These are phyloP conservation scores for Sebastes kiyomatsui DNA, from an alignment of 2,797 vertebrate species.

Conservation along the genomic window DNA sequence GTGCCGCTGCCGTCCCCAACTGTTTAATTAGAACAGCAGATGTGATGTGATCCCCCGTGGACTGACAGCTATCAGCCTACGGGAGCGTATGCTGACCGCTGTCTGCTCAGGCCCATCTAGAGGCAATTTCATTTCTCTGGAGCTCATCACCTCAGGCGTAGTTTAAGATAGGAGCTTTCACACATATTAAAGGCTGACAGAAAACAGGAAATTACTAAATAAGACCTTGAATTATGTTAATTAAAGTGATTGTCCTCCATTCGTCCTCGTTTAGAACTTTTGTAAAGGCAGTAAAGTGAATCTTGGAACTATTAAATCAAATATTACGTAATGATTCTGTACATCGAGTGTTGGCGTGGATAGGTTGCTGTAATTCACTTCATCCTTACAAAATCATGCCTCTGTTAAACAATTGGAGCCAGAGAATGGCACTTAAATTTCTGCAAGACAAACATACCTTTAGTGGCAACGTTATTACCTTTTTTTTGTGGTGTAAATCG, in stretches of 20 bases:
- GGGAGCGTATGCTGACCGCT: constrained; percentile 13
- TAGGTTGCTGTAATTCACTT: not conserved
- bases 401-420: constrained; percentile 41
- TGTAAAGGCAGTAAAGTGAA: not conserved
- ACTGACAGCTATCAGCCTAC: constrained; percentile 33
- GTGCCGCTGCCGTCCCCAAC: constrained; percentile 36
- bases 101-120: constrained; percentile 23
- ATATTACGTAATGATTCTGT: not conserved
- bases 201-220: not conserved
- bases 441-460: constrained; percentile 62
- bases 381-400: constrained; percentile 3
- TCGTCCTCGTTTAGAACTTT: not conserved
- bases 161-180: not conserved
- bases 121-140: constrained; percentile 10
- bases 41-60: constrained; percentile 46
- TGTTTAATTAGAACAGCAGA: constrained; percentile 65
- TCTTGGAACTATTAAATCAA: not conserved
- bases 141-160: constrained; percentile 1
- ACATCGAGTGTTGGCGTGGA: not conserved
- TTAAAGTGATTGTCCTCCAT: not conserved
- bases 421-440: constrained; percentile 52
- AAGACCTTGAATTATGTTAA: not conserved
- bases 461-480: constrained; percentile 51
- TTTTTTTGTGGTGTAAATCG: constrained; percentile 52
- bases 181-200: not conserved